Conservation (phyloP, 2,797 vertebrate genomes). For the Toxotes lorentzi region DNA sequence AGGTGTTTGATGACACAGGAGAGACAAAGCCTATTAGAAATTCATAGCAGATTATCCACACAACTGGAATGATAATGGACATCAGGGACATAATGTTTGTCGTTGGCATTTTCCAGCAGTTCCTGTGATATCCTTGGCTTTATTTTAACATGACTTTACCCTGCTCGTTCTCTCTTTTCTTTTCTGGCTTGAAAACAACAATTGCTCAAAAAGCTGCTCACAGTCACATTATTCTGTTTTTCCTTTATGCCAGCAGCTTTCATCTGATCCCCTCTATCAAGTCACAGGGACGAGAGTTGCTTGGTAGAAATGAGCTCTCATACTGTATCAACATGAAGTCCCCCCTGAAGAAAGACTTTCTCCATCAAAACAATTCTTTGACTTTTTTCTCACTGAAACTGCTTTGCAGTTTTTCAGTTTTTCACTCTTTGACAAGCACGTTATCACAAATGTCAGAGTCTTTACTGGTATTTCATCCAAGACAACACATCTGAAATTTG, state of each 20-base stretch:
- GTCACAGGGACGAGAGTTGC: constrained; percentile 24
- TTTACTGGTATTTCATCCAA: constrained; percentile 5
- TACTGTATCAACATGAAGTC: constrained; percentile 29
- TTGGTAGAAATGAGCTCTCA: constrained; percentile 38
- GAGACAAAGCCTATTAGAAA: constrained; percentile 64
- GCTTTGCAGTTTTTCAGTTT: constrained; percentile 29
- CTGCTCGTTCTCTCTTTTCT: constrained; percentile 28
- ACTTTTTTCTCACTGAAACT: constrained; percentile 1
- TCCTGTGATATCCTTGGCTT: constrained; percentile 34
- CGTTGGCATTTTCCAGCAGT: constrained; percentile 29
- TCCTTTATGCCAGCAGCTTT: constrained; percentile 41
- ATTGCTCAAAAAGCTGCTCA: constrained; percentile 45
- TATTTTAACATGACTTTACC: constrained; percentile 25
- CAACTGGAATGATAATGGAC: constrained; percentile 64
- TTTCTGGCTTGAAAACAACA: constrained; percentile 33
- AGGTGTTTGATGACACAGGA: constrained; percentile 58
- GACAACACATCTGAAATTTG: constrained; percentile 4
- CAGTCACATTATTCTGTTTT: constrained; percentile 37
- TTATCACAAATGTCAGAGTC: constrained; percentile 37
- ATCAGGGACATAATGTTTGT: constrained; percentile 60
- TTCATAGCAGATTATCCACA: constrained; percentile 74
- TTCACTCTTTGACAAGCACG: constrained; percentile 40
- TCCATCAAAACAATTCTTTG: constrained; percentile 38
- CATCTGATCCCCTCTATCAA: constrained; percentile 50
- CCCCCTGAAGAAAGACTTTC: constrained; percentile 53